A percentile compares a stretch with the other conserved stretches of the same genome.
Conservation (phyloP, 2,797 vertebrate species). For the Petrocephalus sullivani region DNA sequence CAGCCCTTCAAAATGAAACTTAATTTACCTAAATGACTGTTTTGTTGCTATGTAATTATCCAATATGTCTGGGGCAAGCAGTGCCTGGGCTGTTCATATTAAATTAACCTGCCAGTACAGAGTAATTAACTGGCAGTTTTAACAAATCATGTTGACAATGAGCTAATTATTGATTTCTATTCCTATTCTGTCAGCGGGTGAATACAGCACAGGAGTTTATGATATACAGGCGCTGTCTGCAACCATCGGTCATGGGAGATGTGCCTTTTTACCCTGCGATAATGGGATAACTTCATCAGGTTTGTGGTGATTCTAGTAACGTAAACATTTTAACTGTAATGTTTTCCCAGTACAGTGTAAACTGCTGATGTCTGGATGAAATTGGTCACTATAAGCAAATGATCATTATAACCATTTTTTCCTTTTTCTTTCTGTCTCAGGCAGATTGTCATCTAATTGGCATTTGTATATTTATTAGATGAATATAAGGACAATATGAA, state of each 20-base stretch:
- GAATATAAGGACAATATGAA: too few relatives aligned
- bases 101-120: background rate
- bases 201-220: background rate
- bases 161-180: background rate
- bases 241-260: background rate
- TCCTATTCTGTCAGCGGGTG: background rate
- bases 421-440: too few relatives aligned
- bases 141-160: background rate
- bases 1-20: background rate
- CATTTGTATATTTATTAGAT: too few relatives aligned
- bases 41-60: constrained; percentile 2
- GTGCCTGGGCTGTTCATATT: background rate
- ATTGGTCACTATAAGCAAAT: too few relatives aligned
- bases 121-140: background rate
- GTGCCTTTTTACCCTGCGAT: background rate
- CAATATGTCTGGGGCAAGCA: background rate
- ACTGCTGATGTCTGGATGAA: too few relatives aligned
- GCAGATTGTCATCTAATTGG: too few relatives aligned
- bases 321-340: background rate
- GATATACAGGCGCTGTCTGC: background rate
- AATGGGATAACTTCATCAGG: background rate
- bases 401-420: too few relatives aligned
- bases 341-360: background rate
- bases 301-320: background rate
- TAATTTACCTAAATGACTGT: background rate